Percentiles rank a stretch among this genome's conserved stretches.
Conservation (phyloP, 2,113 vertebrate species). For the Saguinus midas region DNA sequence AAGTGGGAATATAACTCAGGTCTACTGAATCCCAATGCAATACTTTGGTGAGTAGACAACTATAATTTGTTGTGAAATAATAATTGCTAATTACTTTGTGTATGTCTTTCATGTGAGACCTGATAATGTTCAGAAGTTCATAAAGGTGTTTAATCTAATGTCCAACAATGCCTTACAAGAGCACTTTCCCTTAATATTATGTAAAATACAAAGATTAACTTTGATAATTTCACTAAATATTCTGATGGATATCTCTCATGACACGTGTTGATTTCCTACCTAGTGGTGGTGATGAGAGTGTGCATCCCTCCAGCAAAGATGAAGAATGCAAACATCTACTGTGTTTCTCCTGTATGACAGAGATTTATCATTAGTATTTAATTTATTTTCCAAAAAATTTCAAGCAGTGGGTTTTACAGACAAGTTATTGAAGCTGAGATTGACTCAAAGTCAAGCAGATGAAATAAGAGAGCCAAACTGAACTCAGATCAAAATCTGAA, state of each 20-base stretch:
- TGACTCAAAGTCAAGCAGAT: background rate
- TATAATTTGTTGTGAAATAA: conserved; percentile 62
- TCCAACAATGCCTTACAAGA: background rate
- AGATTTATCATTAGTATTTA: background rate
- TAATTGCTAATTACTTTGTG: conserved; percentile 67
- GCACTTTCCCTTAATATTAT: conserved; percentile 24
- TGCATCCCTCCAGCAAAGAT: background rate
- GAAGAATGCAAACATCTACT: background rate
- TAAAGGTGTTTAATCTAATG: conserved; percentile 47
- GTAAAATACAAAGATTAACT: conserved; percentile 31
- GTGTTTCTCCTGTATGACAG: background rate
- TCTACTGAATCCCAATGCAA: conserved; percentile 49
- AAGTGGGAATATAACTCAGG: conserved; percentile 55
- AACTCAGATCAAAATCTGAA: background rate
- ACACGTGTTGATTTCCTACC: background rate
- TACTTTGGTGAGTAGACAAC: conserved; percentile 42
- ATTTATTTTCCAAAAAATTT: background rate
- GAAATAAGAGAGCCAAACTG: background rate
- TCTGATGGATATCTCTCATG: conserved; percentile 11
- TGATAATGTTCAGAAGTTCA: conserved; percentile 55
- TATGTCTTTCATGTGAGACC: conserved; percentile 56
- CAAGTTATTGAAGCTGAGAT: background rate
- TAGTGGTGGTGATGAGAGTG: background rate
- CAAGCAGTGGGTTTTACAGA: background rate
- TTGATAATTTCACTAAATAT: conserved; percentile 1